Evolutionary conservation across 2,113 vertebrate genomes (phyloP).

Genomic region (Machaerirhynchus nigripectus): DNA sequence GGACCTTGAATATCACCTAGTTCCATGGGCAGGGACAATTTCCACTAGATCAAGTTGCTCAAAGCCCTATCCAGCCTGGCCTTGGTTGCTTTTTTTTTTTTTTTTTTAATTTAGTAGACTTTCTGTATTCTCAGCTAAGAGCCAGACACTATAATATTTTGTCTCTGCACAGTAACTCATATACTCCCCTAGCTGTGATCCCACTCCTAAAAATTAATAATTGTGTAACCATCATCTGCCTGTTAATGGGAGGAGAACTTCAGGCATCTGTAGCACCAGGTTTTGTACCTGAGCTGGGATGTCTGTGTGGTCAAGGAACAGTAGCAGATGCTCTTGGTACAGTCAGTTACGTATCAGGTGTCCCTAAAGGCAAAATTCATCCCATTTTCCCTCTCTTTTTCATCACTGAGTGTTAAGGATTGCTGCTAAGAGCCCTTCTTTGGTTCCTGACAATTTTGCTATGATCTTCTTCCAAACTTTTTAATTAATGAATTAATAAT

Average conservation of each 20-base stretch:
- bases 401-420: not conserved
- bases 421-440: not conserved
- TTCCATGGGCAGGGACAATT: not conserved
- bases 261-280: not conserved
- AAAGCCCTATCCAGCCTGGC: not conserved
- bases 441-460: not conserved
- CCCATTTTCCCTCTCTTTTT: not conserved
- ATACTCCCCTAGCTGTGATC: not conserved
- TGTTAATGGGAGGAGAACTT: not conserved
- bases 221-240: not conserved
- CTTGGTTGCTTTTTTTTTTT: not conserved
- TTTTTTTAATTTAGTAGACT: not conserved
- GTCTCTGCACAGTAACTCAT: not conserved
- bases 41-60: not conserved
- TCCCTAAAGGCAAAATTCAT: not conserved
- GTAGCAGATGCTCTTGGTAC: not conserved
- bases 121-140: not conserved
- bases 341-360: fast-evolving
- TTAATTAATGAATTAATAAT: not conserved
- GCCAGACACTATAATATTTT: not conserved
- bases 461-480: not conserved
- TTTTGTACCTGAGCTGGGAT: not conserved
- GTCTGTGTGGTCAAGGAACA: not conserved
- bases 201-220: not conserved
- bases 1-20: not conserved